Percentiles rank a stretch among this genome's conserved stretches.
These are phyloP conservation scores for Trimorus sp. DNA, from an alignment of 2,888 invertebrate species.

Conservation along the genomic window DNA sequence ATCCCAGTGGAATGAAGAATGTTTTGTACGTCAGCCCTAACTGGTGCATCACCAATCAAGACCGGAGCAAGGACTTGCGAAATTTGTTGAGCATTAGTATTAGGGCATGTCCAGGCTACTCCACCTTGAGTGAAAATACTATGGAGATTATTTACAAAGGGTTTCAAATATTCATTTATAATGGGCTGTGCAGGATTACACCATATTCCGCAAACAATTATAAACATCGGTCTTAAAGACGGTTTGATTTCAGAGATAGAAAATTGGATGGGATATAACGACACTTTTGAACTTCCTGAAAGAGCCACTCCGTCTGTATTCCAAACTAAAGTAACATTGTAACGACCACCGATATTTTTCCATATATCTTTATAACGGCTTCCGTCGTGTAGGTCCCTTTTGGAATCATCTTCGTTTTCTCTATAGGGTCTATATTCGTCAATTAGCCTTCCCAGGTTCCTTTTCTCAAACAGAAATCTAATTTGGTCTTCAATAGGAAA, in stretches of 20 bases:
- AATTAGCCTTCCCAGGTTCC: conserved; percentile 6
- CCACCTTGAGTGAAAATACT: conserved; percentile 12
- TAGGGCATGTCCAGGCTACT: conserved; percentile 21
- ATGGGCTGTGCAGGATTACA: conserved; percentile 18
- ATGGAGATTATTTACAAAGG: conserved; percentile 1
- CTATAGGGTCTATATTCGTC: background rate
- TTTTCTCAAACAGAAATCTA: conserved; percentile 13
- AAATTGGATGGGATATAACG: conserved; percentile 27
- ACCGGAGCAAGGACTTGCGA: conserved; percentile 35
- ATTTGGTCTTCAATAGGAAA: conserved; percentile 11
- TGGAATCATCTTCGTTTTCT: background rate
- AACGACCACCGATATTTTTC: no score
- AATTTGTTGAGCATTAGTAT: background rate
- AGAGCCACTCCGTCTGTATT: conserved; percentile 24
- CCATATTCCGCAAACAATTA: conserved; percentile 15
- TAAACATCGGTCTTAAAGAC: conserved; percentile 9
- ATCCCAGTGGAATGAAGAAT: conserved; percentile 20
- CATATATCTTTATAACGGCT: conserved; percentile 2
- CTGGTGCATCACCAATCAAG: conserved; percentile 17
- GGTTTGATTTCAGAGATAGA: conserved; percentile 21
- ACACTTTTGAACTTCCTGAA: conserved; percentile 8
- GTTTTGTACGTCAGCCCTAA: conserved; percentile 33
- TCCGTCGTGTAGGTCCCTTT: conserved; percentile 6
- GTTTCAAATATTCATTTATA: conserved; percentile 8
- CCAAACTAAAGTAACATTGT: conserved; percentile 10